Conservation (phyloP, 2,113 vertebrate species). For the Rhinolophus ferrumequinum region DNA sequence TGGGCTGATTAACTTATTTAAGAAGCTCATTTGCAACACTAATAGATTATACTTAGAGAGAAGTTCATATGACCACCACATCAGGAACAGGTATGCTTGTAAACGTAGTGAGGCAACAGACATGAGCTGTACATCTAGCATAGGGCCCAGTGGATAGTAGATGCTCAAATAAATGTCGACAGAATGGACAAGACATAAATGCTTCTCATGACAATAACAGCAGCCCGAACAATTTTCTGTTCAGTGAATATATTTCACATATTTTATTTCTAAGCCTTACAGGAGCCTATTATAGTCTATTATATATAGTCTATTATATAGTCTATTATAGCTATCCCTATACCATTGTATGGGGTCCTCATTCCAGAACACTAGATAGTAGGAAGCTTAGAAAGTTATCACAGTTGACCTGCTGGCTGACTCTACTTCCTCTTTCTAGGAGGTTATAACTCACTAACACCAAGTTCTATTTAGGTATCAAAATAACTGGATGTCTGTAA, state of each 20-base stretch:
- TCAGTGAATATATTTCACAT: neutral
- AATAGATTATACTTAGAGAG: neutral
- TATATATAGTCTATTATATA: too few relatives aligned
- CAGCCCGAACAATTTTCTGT: neutral
- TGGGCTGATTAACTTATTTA: neutral
- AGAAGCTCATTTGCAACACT: neutral
- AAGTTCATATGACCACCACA: neutral
- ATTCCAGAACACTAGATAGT: neutral
- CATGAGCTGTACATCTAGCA: fast-evolving
- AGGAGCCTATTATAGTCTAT: too few relatives aligned
- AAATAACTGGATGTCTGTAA: neutral
- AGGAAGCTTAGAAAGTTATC: neutral
- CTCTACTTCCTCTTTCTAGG: neutral
- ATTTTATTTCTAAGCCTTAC: neutral
- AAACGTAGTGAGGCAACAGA: neutral
- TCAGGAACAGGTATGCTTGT: neutral
- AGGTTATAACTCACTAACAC: neutral
- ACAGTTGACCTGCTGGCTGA: neutral
- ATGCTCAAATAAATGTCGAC: neutral
- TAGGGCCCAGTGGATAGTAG: neutral
- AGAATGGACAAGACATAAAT: neutral
- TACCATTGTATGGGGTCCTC: neutral
- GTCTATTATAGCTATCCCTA: neutral
- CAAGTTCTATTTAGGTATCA: neutral
- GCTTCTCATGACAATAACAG: neutral